These are phyloP conservation scores for Cephus nigrinus DNA, from an alignment of 2,888 invertebrate species.

Conservation along the genomic window DNA sequence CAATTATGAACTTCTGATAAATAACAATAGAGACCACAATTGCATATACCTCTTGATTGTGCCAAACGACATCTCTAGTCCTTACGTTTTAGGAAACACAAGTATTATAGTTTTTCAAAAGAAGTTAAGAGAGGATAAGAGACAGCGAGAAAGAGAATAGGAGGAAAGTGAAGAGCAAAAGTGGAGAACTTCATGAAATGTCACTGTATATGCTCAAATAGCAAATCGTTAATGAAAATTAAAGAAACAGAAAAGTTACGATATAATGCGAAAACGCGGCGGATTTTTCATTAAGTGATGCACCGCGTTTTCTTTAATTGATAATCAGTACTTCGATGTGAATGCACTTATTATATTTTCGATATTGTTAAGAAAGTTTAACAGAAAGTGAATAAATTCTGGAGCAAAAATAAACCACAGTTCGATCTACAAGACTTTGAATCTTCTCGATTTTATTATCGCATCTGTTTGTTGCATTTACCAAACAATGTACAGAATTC, in stretches of 20 bases:
- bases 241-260: neutral
- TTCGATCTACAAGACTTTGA: neutral
- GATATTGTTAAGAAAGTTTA: neutral
- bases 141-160: neutral
- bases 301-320: neutral
- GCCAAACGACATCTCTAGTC: conserved; percentile 42
- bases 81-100: conserved; percentile 25
- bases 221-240: neutral
- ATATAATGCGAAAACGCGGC: neutral
- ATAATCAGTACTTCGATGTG: neutral
- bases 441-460: neutral
- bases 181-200: neutral
- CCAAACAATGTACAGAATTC: neutral
- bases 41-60: conserved; percentile 46
- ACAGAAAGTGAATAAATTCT: neutral
- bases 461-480: neutral
- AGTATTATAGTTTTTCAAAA: conserved; percentile 23
- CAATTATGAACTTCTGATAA: neutral
- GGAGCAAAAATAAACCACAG: neutral
- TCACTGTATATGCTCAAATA: neutral
- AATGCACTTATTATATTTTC: neutral
- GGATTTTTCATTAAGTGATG: neutral
- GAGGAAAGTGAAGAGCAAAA: neutral
- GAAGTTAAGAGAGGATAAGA: neutral
- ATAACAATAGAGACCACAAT: conserved; percentile 20